These are phyloP conservation scores for Diadophis punctatus DNA, from an alignment of 2,113 vertebrate genomes.

Conservation along the genomic window DNA sequence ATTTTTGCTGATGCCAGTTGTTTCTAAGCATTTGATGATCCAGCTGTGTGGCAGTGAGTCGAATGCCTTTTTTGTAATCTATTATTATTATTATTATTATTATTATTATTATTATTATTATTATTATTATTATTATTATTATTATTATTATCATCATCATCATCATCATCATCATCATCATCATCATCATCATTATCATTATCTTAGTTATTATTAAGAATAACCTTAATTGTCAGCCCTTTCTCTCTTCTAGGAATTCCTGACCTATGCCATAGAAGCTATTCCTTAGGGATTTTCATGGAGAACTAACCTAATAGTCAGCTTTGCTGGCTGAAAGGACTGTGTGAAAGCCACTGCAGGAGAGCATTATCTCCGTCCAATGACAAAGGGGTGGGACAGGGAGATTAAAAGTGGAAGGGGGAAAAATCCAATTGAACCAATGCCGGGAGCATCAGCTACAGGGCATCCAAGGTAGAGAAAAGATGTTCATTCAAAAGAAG, in stretches of 20 bases:
- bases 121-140: too few relatives aligned
- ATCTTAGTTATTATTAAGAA: too few relatives aligned
- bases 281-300: neutral
- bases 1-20: too few relatives aligned
- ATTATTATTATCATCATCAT: too few relatives aligned
- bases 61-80: too few relatives aligned
- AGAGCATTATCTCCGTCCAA: constrained; percentile 46
- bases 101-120: too few relatives aligned
- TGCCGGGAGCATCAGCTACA: constrained; percentile 34
- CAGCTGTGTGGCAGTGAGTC: too few relatives aligned
- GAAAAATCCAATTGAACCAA: constrained; percentile 14
- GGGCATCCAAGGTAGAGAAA: constrained; percentile 52
- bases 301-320: constrained; percentile 6
- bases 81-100: too few relatives aligned
- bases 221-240: neutral
- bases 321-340: constrained; percentile 41
- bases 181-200: too few relatives aligned
- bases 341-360: constrained; percentile 51
- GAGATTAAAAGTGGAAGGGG: neutral
- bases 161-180: too few relatives aligned
- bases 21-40: too few relatives aligned
- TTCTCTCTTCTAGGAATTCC: neutral
- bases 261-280: rapidly evolving
- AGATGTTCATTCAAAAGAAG: constrained; percentile 50
- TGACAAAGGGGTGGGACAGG: constrained; percentile 29